Conservation (phyloP, 2,797 vertebrate genomes). For the Cercopithecus hamlyni region DNA sequence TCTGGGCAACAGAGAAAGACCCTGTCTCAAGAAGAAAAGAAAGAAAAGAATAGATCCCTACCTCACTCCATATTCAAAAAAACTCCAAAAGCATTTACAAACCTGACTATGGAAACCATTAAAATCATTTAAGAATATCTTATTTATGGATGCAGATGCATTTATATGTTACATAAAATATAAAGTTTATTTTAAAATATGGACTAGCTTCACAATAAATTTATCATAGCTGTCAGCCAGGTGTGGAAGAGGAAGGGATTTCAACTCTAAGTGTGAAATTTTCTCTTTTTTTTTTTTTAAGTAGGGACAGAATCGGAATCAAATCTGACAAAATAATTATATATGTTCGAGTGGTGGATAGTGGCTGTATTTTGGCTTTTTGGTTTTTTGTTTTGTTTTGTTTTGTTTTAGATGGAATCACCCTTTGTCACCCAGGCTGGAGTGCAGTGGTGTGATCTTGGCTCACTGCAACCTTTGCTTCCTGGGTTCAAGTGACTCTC, state of each 20-base stretch:
- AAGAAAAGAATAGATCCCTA: neutral
- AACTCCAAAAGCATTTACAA: neutral
- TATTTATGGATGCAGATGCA: neutral
- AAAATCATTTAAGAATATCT: neutral
- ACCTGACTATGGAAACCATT: neutral
- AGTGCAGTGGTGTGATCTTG: neutral
- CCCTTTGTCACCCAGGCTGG: neutral
- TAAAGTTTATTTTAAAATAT: neutral
- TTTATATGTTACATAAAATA: neutral
- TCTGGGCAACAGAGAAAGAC: neutral
- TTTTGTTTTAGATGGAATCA: neutral
- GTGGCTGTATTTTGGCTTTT: neutral
- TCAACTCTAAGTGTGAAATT: neutral
- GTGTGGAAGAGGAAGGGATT: neutral
- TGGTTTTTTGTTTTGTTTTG: neutral
- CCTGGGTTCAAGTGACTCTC: neutral
- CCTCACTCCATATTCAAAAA: neutral
- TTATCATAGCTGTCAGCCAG: neutral
- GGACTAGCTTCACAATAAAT: neutral
- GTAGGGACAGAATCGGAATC: neutral
- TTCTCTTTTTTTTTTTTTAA: neutral
- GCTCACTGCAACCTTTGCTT: neutral
- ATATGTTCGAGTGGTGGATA: neutral
- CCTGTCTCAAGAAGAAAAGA: neutral
- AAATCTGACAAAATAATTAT: neutral